Conservation (phyloP, 2,797 vertebrate species). For the Hydrocynus forskahlii region DNA sequence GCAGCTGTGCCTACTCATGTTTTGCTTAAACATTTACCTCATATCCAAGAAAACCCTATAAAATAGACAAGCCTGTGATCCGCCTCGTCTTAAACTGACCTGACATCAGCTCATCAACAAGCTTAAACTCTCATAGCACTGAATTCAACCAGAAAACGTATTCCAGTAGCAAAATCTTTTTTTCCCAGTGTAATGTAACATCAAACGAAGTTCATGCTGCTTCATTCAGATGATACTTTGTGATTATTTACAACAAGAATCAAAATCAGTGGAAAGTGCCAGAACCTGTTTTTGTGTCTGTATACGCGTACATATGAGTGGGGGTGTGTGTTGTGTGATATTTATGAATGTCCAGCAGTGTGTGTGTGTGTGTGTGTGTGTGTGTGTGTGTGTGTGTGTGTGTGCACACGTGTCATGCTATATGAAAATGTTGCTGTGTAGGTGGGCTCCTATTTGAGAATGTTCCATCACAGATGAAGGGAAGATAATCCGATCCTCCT, state of each 20-base stretch:
- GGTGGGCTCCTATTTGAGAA: slow-evolving; percentile 17
- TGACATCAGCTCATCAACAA: no score
- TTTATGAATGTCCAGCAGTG: neutral
- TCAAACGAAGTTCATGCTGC: neutral
- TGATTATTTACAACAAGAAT: neutral
- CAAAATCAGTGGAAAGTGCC: neutral
- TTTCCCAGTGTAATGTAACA: no score
- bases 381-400: neutral
- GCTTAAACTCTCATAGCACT: no score
- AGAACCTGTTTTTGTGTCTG: neutral
- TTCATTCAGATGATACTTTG: neutral
- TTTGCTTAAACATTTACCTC: no score
- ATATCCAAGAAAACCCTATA: no score
- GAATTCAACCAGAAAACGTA: no score
- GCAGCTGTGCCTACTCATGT: no score
- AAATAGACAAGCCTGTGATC: no score
- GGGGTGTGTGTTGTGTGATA: neutral
- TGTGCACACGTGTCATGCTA: neutral
- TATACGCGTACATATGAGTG: neutral
- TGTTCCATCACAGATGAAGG: slow-evolving; percentile 4
- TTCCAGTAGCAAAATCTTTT: no score
- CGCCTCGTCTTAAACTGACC: no score
- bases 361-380: slow-evolving; percentile 3
- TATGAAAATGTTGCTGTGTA: slow-evolving; percentile 36
- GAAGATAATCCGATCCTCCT: slow-evolving; percentile 27